These are phyloP conservation scores for Subacronicta megacephala DNA, from an alignment of 2,888 invertebrate species.

Conservation along the genomic window DNA sequence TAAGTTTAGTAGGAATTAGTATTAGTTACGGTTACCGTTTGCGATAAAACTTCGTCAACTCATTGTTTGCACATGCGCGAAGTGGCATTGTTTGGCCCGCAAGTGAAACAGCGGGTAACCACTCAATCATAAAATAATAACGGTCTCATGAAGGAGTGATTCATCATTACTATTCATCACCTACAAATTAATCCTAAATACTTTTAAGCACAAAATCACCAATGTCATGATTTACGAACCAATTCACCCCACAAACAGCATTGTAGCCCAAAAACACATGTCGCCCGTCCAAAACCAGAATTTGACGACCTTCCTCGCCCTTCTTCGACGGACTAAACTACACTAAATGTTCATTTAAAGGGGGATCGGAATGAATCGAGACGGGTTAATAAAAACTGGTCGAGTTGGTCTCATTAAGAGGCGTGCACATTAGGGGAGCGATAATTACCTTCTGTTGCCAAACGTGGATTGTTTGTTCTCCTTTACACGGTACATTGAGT, in stretches of 20 bases:
- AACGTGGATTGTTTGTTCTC: conserved; percentile 74
- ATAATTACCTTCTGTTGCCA: conserved; percentile 79
- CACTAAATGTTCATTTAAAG: conserved; percentile 13
- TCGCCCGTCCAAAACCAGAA: conserved; percentile 67
- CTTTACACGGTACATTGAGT: conserved; percentile 70
- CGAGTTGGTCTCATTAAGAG: conserved; percentile 65
- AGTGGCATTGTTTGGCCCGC: no score
- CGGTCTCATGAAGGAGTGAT: neutral
- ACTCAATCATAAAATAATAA: neutral
- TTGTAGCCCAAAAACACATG: conserved; percentile 73
- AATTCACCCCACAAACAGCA: conserved; percentile 65
- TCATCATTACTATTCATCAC: conserved; percentile 2
- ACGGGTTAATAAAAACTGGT: conserved; percentile 68
- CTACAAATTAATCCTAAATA: conserved; percentile 16
- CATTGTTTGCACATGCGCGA: no score
- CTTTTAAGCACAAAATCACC: conserved; percentile 35
- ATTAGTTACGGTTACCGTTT: no score
- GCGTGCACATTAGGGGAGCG: conserved; percentile 72
- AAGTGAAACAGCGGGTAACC: no score
- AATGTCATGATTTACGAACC: conserved; percentile 50
- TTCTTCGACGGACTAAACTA: conserved; percentile 2
- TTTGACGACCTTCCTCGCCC: conserved; percentile 57
- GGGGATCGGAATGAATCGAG: conserved; percentile 21
- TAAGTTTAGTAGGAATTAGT: no score
- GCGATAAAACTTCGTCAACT: no score